Base-by-base conservation (phyloP, 53 echinoderm and acorn worm species). In the Hippasteria phrygiana region DNA sequence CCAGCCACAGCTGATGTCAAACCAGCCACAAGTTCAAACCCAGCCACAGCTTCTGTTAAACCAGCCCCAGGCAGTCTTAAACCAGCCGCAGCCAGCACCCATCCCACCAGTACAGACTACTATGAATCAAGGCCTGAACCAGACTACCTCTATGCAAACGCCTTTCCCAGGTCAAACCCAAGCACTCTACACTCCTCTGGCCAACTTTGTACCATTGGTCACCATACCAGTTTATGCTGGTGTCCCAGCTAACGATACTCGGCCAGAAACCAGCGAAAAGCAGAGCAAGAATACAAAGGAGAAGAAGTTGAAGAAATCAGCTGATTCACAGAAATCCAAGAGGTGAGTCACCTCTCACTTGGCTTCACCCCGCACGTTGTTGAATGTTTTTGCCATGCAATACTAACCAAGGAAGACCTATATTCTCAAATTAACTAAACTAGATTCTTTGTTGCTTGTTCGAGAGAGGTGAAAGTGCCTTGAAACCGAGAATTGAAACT, bases 151-250 rank as follows among this genome's bases (percentile, higher is more conserved):
- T 14, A 18, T 50, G 37, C 76, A 53, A 54, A 18, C 34, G 17
- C 28, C 64, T 0, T 8, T 65, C 45, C 65, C 65, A 24, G 26
- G 18, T 29, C 78, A 55, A 35, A 20, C 36, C 78, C 81, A 81
- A 41, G 42, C 62, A n/a, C 14, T 81, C 9, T 62, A 35, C 81
- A 29, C 81, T 2, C 66, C 64, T 42, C 11, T 41, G 46, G 81
- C 41, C 40, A 81, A 63, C 45, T 72, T n/a, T 24, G 64, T 81
- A 18, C 56, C 81, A 18, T 56, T 81, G 81, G 65, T 81, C 31
- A 43, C 65, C 46, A 31, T 65, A 43, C 81, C 81, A 2, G 81
- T 81, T 65, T 65, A 64, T 45, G 38, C 81, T 28, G 43, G 64
- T 13, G 45, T 81, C 29, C 81, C 81, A 43, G 64, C 42, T 31